phyloP scores from a whole-genome alignment of 2,113 vertebrate species.

The Circaetus cinerascens region DNA sequence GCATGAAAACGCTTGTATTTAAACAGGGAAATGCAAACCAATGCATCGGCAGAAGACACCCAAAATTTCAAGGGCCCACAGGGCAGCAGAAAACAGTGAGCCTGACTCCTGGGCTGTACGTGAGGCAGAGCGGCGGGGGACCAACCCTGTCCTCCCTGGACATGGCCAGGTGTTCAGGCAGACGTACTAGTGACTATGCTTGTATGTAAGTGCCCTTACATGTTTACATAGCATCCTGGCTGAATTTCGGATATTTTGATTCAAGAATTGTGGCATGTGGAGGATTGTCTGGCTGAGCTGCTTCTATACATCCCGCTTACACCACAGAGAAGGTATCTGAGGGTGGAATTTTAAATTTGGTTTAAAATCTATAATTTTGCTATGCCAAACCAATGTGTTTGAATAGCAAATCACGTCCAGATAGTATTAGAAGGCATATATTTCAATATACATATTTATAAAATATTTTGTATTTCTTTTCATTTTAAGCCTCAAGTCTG shows the following conservation, averaged over 20 bases:
- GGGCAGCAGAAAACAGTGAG: not conserved
- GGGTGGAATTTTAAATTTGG: not conserved
- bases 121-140: not conserved
- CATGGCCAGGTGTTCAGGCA: not conserved
- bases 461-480: not conserved
- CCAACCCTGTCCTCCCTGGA: not conserved
- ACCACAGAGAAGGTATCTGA: not conserved
- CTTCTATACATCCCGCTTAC: not conserved
- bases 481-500: not conserved
- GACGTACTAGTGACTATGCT: no score
- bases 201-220: rapidly evolving
- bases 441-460: not conserved
- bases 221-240: not conserved
- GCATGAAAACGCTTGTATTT: not conserved
- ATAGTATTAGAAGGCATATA: not conserved
- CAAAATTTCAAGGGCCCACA: rapidly evolving
- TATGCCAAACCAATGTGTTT: not conserved
- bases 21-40: not conserved
- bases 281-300: not conserved
- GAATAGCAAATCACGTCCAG: not conserved
- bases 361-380: not conserved
- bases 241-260: not conserved
- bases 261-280: not conserved
- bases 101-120: rapidly evolving
- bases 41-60: not conserved